Evolutionary conservation across 2,113 vertebrate species (phyloP), one percentile per base, ranked within the genome.

Genomic region (Notothenia rossii): DNA sequence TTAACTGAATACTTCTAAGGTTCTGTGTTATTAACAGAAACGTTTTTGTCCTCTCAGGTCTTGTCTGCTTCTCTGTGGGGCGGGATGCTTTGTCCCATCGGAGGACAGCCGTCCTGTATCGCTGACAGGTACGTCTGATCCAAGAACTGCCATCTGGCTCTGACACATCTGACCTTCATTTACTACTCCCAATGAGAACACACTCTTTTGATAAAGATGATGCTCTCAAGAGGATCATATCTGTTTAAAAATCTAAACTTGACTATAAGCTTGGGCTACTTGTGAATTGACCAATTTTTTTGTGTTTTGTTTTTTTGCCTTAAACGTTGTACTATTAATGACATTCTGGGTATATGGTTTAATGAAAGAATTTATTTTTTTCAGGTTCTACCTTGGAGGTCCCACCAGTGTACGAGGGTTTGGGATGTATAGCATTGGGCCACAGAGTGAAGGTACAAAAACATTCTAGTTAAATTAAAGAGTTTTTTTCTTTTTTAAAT

Each of bases 351-450:
- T 29, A 2, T 14, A 48, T 1, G 18, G 0, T 72, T 36, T 6
- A 13, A 0, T 58, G 12, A 45, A 7, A 1, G 4, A 36, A 0
- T 68, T 46, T 18, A 1, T 86, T 68, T 48, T 50, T 11, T 81
- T 46, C 88, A 99, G 98, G 91, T 99, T 99, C 88, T 99, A 99
- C 89, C 96, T 99, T 0, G 98, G 98, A 18, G 98, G 98, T 70
- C 98, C 98, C 65, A 99, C 98, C 0, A 99, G 97, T 0, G 96
- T 99, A 48, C 96, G 98, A 63, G 98, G 98, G 10, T 99, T 99
- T 91, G 98, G 97, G 70, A 99, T 99, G 98, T 98, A 98, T 94
- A 98, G 97, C 88, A 97, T 99, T 1, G 98, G 98, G 33, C 98
- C 98, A 5, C 98, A 99, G 89, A 99, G 97, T 5, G 98, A 99